phyloP scores from a whole-genome alignment of 2,797 vertebrate genomes.

The Sebastes steindachneri region DNA sequence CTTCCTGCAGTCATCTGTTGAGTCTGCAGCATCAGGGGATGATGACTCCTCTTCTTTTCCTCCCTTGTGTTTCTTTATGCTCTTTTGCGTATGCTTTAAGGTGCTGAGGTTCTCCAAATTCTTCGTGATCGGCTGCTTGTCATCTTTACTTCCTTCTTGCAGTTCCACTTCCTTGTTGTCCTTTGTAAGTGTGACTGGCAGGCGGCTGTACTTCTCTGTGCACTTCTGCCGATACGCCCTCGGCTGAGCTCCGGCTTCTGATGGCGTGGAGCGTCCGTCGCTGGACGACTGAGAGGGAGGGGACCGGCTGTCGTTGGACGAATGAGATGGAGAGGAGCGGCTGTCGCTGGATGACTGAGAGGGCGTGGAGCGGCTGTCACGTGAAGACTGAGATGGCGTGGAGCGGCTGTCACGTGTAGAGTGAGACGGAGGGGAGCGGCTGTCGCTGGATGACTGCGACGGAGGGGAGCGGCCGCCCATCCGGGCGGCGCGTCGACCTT shows the following conservation, averaged over 20 bases:
- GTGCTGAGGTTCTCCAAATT: conserved; percentile 65
- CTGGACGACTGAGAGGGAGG: conserved; percentile 48
- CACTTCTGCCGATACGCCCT: conserved; percentile 81
- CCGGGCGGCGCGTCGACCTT: conserved; percentile 73
- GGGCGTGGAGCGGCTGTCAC: conserved; percentile 67
- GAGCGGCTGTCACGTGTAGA: conserved; percentile 71
- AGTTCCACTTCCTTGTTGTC: conserved; percentile 72
- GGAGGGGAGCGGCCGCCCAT: conserved; percentile 62
- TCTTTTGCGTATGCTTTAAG: conserved; percentile 82
- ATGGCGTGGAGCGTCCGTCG: conserved; percentile 63
- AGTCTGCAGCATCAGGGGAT: conserved; percentile 66
- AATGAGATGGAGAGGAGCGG: conserved; percentile 61
- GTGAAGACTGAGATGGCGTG: conserved; percentile 72
- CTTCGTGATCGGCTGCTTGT: neutral
- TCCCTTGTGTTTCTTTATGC: conserved; percentile 82
- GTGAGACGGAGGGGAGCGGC: conserved; percentile 56
- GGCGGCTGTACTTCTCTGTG: conserved; percentile 69
- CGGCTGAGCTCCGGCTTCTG: conserved; percentile 76
- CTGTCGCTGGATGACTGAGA: conserved; percentile 62
- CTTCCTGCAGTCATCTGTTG: conserved; percentile 82
- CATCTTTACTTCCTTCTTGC: neutral
- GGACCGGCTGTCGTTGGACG: conserved; percentile 61
- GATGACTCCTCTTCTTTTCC: conserved; percentile 4
- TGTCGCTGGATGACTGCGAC: conserved; percentile 55
- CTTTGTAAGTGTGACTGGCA: conserved; percentile 17